Base-by-base conservation (phyloP, 2,888 invertebrate genomes). In the Drosophila mettleri region DNA sequence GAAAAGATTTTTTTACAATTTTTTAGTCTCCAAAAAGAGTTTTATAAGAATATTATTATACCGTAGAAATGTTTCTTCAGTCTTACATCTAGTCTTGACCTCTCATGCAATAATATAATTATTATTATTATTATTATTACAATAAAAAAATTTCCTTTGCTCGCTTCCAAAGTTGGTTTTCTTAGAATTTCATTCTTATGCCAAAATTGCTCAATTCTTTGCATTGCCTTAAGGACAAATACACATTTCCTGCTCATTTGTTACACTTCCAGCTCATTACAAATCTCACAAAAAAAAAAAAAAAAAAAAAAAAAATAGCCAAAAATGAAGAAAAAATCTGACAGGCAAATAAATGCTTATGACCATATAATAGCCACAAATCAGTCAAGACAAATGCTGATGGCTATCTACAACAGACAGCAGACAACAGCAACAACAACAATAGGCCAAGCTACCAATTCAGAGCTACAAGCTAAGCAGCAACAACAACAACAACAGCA, bases 291-390 rank as follows among this genome's bases (percentile, higher is more conserved):
- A 34, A 18, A 29, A 27, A 36, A 4, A 36, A 16, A 3, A 36
- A 36, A n/a, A 5, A 4, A 14, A n/a, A n/a, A n/a, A 36, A 36
- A n/a, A 36, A 46, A 29, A 29, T 29, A 12, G 18, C 20, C 16
- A 34, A 33, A 48, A 22, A 43, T 18, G 22, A 18, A 48, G 24
- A 46, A 52, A 52, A 66, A 65, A 72, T 53, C 61, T 62, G 69
- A 69, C 74, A 75, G 77, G 53, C 77, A 75, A 76, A 76, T 76
- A 75, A 75, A 75, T 75, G 74, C 74, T 75, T 76, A 75, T 75
- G 74, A 76, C 57, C 77, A 68, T 58, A 82, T 86, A 82, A 86
- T 80, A 80, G 86, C 83, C 63, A 83, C 86, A 86, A 83, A 83
- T 83, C 78, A 80, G 78, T 83, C 80, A 83, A 83, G 78, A 52